Evolutionary conservation across 35 echinoderm and acorn worm species (phyloP).

Genomic region (Amphiura filiformis): DNA sequence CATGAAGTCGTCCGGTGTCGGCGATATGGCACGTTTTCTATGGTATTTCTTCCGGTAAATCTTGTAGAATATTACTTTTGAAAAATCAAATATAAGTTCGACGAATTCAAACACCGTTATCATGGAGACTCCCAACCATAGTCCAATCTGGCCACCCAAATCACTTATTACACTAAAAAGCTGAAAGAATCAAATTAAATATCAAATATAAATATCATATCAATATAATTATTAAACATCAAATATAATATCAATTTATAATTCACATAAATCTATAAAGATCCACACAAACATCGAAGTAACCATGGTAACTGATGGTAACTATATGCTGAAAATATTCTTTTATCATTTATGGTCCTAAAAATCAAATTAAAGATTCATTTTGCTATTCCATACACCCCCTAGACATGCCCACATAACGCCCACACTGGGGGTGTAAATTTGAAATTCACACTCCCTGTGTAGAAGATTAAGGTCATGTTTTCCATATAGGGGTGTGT

Average conservation of each 20-base stretch:
- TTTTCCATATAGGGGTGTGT: no score
- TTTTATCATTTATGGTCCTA: not conserved
- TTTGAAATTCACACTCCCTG: no score
- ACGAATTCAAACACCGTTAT: constrained; percentile 36
- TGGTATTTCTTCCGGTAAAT: no score
- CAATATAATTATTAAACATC: not conserved
- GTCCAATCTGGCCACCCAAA: constrained; percentile 34
- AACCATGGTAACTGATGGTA: not conserved
- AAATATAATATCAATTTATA: not conserved
- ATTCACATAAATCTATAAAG: not conserved
- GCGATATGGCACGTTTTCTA: no score
- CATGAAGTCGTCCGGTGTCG: no score
- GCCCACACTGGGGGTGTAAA: no score
- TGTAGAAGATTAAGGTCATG: no score
- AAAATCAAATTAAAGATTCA: not conserved
- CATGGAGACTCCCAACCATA: constrained; percentile 39
- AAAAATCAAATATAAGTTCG: constrained; percentile 24
- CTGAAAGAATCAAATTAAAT: constrained; percentile 2
- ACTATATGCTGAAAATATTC: not conserved
- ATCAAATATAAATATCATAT: not conserved
- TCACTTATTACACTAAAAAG: constrained; percentile 1
- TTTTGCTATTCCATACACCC: no score
- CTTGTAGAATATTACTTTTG: not conserved
- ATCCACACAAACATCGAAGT: not conserved
- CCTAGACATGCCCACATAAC: no score